phyloP scores from a whole-genome alignment of 1,140 invertebrate genomes.

The Aphis craccivora region DNA sequence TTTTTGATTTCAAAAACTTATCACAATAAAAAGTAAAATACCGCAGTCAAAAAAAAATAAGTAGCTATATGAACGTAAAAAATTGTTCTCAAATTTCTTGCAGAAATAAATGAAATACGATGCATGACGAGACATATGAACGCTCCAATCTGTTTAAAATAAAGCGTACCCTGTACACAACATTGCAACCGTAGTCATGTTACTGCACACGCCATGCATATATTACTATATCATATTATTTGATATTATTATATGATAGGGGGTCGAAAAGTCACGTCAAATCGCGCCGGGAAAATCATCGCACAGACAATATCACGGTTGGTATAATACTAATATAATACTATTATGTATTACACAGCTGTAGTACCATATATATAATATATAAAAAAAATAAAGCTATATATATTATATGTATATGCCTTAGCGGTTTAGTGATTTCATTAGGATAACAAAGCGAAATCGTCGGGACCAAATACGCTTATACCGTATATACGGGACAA shows the following conservation, averaged over 20 bases:
- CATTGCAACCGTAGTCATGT: background rate
- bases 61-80: background rate
- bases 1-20: background rate
- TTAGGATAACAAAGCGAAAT: background rate
- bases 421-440: background rate
- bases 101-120: background rate
- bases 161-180: background rate
- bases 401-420: background rate
- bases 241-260: background rate
- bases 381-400: too few relatives aligned
- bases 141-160: background rate
- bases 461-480: background rate
- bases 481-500: background rate
- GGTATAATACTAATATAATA: background rate
- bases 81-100: background rate
- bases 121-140: background rate
- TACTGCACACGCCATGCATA: too few relatives aligned
- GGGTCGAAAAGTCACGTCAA: background rate
- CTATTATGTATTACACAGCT: background rate
- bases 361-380: background rate
- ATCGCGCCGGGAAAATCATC: background rate
- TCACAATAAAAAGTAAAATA: background rate
- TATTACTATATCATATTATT: background rate
- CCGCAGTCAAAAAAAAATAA: background rate
- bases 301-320: background rate